Percentiles rank a stretch among this genome's conserved stretches.
Conservation (phyloP, 1,140 invertebrate genomes). For the Drosophila insularis region DNA sequence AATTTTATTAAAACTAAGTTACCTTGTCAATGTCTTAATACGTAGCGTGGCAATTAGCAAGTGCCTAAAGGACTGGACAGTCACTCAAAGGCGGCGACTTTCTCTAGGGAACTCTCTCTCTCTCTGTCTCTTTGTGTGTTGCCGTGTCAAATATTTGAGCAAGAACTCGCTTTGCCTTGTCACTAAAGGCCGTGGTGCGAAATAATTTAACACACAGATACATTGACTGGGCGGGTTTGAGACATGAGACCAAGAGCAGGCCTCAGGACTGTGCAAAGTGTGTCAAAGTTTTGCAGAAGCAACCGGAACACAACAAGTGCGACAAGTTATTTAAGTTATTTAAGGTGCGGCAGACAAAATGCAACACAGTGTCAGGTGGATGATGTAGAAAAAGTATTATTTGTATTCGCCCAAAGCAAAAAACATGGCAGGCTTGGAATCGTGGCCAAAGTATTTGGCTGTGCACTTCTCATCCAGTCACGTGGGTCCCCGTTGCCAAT, state of each 20-base stretch:
- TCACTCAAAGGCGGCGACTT: not conserved
- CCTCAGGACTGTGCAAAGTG: slow-evolving; percentile 24
- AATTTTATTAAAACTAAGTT: slow-evolving; percentile 9
- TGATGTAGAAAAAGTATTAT: slow-evolving; percentile 56
- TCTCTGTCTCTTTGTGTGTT: not conserved
- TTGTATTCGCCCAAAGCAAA: slow-evolving; percentile 43
- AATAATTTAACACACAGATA: slow-evolving; percentile 12
- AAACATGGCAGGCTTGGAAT: slow-evolving; percentile 28
- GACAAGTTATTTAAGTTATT: slow-evolving; percentile 66
- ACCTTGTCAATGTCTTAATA: not conserved
- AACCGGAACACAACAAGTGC: slow-evolving; percentile 37
- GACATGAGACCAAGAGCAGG: not conserved
- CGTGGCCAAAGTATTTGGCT: not conserved
- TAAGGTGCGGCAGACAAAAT: slow-evolving; percentile 49
- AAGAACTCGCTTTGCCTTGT: not conserved
- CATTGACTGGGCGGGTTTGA: slow-evolving; percentile 1
- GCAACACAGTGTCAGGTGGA: slow-evolving; percentile 28
- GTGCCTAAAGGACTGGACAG: not conserved
- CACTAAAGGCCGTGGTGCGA: not conserved
- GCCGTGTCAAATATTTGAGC: slow-evolving; percentile 13
- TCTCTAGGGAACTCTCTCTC: not conserved
- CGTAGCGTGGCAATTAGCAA: slow-evolving; percentile 1
- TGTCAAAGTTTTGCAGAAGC: slow-evolving; percentile 42
- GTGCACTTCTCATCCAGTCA: slow-evolving; percentile 30
- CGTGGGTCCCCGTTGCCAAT: slow-evolving; percentile 39